Conservation (phyloP, 1,140 invertebrate genomes). For the Euura lappo region DNA sequence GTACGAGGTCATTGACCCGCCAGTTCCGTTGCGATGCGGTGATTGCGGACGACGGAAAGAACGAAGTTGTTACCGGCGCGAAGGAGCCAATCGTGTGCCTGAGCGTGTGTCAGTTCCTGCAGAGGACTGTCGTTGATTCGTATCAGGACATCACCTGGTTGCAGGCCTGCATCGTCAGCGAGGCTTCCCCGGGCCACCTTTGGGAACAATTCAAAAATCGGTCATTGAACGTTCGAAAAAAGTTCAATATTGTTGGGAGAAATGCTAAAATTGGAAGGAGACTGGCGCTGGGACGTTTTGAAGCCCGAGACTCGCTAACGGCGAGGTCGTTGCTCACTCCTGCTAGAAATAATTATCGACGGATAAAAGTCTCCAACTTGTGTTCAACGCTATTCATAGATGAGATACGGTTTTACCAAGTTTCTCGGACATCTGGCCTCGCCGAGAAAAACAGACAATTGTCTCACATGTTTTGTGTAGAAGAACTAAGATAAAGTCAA, state of each 20-base stretch:
- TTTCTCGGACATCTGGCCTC: not conserved
- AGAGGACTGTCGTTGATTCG: constrained; percentile 71
- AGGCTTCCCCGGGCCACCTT: constrained; percentile 76
- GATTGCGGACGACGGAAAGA: constrained; percentile 64
- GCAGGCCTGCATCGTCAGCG: constrained; percentile 75
- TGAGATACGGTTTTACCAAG: not conserved
- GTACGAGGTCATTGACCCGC: not conserved
- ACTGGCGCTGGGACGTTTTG: not conserved
- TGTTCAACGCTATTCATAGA: not conserved
- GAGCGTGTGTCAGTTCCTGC: constrained; percentile 69
- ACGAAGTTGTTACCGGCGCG: constrained; percentile 71
- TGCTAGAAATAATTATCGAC: not conserved
- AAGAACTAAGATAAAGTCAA: too few species aligned
- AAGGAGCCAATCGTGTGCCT: constrained; percentile 74
- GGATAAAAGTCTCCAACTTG: not conserved
- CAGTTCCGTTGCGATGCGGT: constrained; percentile 14
- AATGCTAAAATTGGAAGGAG: too few species aligned
- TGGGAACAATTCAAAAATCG: not conserved
- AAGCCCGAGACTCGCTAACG: not conserved
- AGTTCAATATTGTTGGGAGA: not conserved
- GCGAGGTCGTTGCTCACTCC: not conserved
- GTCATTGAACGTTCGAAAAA: not conserved
- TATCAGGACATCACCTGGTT: constrained; percentile 76
- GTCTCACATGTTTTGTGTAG: not conserved
- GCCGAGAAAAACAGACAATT: too few species aligned